phyloP scores from a whole-genome alignment of 2,113 vertebrate genomes.

The Podiceps cristatus region DNA sequence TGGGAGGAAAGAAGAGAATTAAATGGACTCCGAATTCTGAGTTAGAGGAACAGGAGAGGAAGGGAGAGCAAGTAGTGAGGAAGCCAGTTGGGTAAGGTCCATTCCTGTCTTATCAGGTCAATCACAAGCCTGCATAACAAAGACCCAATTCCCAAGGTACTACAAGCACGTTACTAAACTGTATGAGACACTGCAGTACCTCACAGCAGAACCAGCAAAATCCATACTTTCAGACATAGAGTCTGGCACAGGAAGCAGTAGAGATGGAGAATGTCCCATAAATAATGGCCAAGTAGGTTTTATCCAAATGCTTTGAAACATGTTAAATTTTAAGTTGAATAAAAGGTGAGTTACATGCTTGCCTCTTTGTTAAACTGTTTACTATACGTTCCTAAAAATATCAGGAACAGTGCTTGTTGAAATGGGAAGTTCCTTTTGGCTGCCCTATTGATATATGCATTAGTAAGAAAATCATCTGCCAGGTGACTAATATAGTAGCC shows the following conservation, averaged over 20 bases:
- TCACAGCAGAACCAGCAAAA: background rate
- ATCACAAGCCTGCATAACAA: background rate
- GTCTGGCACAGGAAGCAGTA: fast-evolving
- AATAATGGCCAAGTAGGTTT: background rate
- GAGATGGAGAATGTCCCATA: background rate
- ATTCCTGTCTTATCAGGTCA: background rate
- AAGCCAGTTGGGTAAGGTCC: background rate
- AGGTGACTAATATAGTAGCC: background rate
- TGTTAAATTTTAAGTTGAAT: background rate
- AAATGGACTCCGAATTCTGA: background rate
- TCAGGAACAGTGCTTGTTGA: background rate
- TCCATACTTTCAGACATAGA: background rate
- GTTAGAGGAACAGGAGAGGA: fast-evolving
- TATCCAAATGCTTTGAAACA: background rate
- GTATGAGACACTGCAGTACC: background rate
- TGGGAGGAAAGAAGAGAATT: background rate
- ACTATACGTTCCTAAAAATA: background rate
- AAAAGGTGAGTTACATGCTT: background rate
- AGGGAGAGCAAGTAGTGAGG: background rate
- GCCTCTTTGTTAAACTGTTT: background rate
- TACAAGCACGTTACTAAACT: background rate
- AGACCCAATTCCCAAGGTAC: background rate
- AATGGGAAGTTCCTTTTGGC: background rate
- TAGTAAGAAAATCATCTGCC: background rate
- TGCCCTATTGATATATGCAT: background rate